Conservation (phyloP, 1,140 invertebrate species). For the Carcinoscorpius rotundicauda region DNA sequence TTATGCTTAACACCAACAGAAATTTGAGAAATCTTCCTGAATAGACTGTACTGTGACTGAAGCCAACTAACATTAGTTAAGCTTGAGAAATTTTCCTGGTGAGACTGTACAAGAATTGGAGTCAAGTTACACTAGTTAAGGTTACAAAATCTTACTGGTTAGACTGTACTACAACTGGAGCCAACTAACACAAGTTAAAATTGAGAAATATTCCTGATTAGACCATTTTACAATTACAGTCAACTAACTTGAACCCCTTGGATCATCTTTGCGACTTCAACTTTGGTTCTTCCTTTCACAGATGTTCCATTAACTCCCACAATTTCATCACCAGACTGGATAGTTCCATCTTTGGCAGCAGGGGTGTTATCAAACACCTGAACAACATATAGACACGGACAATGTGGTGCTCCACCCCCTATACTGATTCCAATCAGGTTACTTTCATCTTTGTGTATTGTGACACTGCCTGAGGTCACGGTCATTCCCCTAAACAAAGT, state of each 20-base stretch:
- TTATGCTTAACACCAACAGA: no score
- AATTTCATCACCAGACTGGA: conserved; percentile 93
- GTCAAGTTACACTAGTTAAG: no score
- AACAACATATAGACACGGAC: conserved; percentile 95
- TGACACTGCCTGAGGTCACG: conserved; percentile 84
- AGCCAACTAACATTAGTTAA: no score
- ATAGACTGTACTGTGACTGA: no score
- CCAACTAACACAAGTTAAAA: no score
- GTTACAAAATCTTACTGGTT: no score
- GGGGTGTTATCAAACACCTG: conserved; percentile 96
- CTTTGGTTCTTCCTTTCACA: conserved; percentile 93
- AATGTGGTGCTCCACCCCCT: conserved; percentile 87
- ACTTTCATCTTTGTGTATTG: conserved; percentile 80
- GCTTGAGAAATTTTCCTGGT: no score
- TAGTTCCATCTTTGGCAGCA: conserved; percentile 71
- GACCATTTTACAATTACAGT: no score
- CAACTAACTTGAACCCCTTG: conserved; percentile 61
- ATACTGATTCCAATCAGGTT: conserved; percentile 98
- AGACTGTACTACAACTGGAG: no score
- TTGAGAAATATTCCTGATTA: no score
- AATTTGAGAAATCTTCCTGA: no score
- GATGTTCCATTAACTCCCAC: conserved; percentile 80
- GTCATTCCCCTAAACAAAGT: conserved; percentile 76
- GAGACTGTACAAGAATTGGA: no score
- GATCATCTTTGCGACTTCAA: conserved; percentile 97